Base-by-base conservation (phyloP, 2,888 invertebrate genomes). In the Cecidostiba fungosa region DNA sequence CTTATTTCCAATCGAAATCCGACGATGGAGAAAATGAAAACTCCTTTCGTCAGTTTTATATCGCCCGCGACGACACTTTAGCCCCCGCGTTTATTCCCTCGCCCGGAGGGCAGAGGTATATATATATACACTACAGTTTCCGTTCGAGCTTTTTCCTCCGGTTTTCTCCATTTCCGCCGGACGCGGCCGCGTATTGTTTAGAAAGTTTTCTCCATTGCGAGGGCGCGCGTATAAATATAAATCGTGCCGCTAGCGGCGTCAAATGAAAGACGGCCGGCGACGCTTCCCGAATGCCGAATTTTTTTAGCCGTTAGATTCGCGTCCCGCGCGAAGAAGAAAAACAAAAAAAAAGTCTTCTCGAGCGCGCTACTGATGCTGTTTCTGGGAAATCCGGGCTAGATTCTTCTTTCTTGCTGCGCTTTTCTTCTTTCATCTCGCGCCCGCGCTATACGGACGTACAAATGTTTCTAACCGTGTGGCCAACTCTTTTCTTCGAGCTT, bases 161-260 rank as follows among this genome's bases (percentile, higher is more conserved):
- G 36, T 4, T 77, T 69, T 59, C 77, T 77, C 77, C 66, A 47
- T 77, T 81, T 74, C 50, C 70, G 70, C 29, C n/a, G 14, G 16
- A 16, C 1, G 47, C 47, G 19, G 23, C 6, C 23, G 23, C 54
- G 74, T 79, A 84, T 85, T 87, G 85, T 85, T 85, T 87, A 83
- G 80, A 80, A 87, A 87, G 82, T 85, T 85, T 82, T 78, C 50
- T 50, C 50, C 19, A 12, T 2, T 12, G 32, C 19, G n/a, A 39
- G 39, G n/a, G 39, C 23, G 59, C 59, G 16, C 77, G 78, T 78
- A 82, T 85, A 87, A 87, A 87, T 85, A 85, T 81, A 87, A 87
- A 87, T 85, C 77, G 77, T 81, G 26, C 29, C 66, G 66, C 36
- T 43, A 54, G 47, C 80, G 43, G 32, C 50, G 32, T 23, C 70